Base-by-base conservation (phyloP, 2,113 vertebrate species). In the Coturnix japonica region DNA sequence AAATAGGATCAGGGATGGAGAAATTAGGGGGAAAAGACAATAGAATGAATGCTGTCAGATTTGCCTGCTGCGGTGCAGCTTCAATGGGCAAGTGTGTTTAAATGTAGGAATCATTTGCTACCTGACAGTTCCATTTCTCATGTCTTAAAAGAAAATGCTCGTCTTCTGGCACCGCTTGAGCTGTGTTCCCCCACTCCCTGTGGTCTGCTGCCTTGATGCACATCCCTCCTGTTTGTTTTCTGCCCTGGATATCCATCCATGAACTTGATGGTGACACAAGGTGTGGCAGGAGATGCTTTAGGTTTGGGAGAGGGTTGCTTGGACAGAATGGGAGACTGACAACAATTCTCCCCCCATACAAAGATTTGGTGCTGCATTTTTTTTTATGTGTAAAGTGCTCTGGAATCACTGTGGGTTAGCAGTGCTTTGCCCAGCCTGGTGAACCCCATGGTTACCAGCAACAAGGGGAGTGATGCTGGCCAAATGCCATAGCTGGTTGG, bases 401-500 rank as follows among this genome's bases (percentile, higher is more conserved):
- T 16, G 49, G 47, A 23, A 23, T 30, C 41, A 2, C 28, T 11
- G 1, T 3, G 3, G 54, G 64, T 8, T 15, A 9, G 25, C 11
- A 11, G 37, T n/a, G 19, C 69, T 86, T 15, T 26, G 19, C 33
- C 21, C 67, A 49, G 54, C 79, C 44, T 2, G 26, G 13, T 2
- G 65, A 9, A 3, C 15, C 57, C 77, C n/a, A 0, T 0, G 21
- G 31, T 5, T 71, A 28, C 60, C 60, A 30, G 61, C 8, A 39
- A 3, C 51, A 19, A 30, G n/a, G 13, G 57, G 23, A 35, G 20
- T 0, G 8, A 2, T 3, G 57, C 81, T 26, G 75, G 41, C 57
- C 0, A 21, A 67, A 7, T 2, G 67, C 90, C 1, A 0, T 4
- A 0, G 1, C 60, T 12, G 10, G 6, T 16, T 39, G 84, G 70